phyloP scores from a whole-genome alignment of 2,888 invertebrate genomes.

The Tenthredo mesomela region DNA sequence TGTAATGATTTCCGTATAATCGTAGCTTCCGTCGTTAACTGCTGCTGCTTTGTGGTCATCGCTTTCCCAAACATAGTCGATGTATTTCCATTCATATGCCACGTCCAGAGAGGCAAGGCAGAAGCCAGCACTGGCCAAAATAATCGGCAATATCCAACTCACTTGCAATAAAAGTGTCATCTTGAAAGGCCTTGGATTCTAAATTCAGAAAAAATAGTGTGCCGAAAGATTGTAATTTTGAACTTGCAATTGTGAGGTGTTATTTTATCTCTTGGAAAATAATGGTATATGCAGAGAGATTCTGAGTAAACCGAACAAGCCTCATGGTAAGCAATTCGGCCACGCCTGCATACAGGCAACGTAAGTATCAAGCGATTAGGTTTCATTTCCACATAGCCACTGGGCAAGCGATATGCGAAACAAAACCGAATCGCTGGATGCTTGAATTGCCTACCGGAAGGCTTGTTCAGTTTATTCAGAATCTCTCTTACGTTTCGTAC shows the following conservation, averaged over 20 bases:
- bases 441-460: no score
- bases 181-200: not conserved
- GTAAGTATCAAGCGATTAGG: no score
- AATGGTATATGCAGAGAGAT: no score
- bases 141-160: constrained; percentile 17
- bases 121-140: not conserved
- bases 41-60: constrained; percentile 79
- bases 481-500: not conserved
- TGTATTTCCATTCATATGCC: constrained; percentile 85
- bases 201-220: not conserved
- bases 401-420: no score
- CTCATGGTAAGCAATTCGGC: no score
- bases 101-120: constrained; percentile 48
- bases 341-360: no score
- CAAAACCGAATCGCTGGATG: no score
- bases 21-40: constrained; percentile 77
- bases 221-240: not conserved
- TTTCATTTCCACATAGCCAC: no score
- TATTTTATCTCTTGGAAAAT: no score
- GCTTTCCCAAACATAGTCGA: constrained; percentile 85
- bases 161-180: not conserved
- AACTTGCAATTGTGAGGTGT: constrained; percentile 67
- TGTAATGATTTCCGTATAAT: constrained; percentile 53
- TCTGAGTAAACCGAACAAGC: no score
- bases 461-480: no score